These are phyloP conservation scores for Keiferia lycopersicella DNA, from an alignment of 2,888 invertebrate species.

Conservation along the genomic window DNA sequence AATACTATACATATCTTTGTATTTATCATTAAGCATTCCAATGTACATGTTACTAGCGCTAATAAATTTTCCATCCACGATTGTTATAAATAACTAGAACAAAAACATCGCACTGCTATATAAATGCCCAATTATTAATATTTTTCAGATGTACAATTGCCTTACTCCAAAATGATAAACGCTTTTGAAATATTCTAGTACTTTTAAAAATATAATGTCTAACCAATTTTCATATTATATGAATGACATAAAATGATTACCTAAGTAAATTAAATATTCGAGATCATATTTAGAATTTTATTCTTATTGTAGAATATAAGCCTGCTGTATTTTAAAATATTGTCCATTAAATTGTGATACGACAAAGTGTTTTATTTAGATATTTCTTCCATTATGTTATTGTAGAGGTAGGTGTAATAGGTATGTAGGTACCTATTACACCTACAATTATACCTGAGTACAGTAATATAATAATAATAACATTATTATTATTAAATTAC, in stretches of 20 bases:
- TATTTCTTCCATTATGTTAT: too few species aligned
- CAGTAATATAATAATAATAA: too few species aligned
- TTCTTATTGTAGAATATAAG: slow-evolving; percentile 38
- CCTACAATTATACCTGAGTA: too few species aligned
- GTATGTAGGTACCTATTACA: too few species aligned
- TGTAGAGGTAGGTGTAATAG: too few species aligned
- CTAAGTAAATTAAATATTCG: neutral
- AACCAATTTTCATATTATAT: slow-evolving; percentile 5
- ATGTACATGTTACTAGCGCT: slow-evolving; percentile 25
- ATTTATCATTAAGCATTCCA: slow-evolving; percentile 74
- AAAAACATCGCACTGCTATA: too few species aligned
- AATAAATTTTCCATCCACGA: neutral
- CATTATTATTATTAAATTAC: too few species aligned
- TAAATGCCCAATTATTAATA: neutral
- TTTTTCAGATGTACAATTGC: neutral
- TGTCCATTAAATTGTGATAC: slow-evolving; percentile 79
- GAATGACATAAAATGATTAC: neutral
- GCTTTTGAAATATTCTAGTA: slow-evolving; percentile 6
- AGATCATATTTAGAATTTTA: neutral
- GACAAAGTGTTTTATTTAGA: slow-evolving; percentile 43
- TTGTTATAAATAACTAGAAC: too few species aligned
- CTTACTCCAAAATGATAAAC: neutral
- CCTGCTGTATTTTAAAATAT: slow-evolving; percentile 50
- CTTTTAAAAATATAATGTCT: slow-evolving; percentile 4
- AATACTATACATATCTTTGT: slow-evolving; percentile 63